These are phyloP conservation scores for Trichogramma evanescens DNA, from an alignment of 2,888 invertebrate species.

Conservation along the genomic window DNA sequence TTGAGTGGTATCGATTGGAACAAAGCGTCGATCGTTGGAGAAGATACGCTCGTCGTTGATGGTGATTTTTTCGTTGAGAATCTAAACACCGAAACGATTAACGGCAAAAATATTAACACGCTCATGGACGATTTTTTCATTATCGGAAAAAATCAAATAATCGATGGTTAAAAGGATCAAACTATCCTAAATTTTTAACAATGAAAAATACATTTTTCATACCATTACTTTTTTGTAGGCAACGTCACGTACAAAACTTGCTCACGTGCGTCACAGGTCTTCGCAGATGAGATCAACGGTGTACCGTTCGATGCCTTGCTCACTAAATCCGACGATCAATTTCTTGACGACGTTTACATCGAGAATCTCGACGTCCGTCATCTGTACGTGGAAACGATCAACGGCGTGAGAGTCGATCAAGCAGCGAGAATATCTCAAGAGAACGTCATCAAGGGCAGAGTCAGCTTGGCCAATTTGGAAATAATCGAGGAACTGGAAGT, in stretches of 20 bases:
- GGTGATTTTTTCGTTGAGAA: constrained; percentile 23
- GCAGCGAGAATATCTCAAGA: constrained; percentile 33
- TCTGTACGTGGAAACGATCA: constrained; percentile 29
- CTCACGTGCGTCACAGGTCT: constrained; percentile 22
- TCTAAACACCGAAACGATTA: constrained; percentile 25
- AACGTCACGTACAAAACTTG: constrained; percentile 24
- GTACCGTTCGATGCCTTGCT: constrained; percentile 24
- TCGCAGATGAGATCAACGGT: constrained; percentile 27
- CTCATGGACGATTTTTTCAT: constrained; percentile 30
- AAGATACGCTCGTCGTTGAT: constrained; percentile 29
- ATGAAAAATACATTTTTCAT: not conserved
- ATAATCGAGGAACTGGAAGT: constrained; percentile 30
- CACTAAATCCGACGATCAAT: constrained; percentile 31
- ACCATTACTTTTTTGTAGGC: constrained; percentile 21
- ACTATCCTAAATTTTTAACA: not conserved
- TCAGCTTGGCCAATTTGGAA: constrained; percentile 26
- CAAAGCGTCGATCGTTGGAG: constrained; percentile 1
- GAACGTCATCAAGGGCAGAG: constrained; percentile 35
- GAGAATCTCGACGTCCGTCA: constrained; percentile 25
- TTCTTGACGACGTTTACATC: constrained; percentile 24
- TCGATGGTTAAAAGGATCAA: constrained; percentile 27
- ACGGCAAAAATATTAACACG: constrained; percentile 24
- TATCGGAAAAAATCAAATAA: constrained; percentile 26
- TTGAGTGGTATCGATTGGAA: constrained; percentile 11
- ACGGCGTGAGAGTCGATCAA: constrained; percentile 28